A percentile compares a stretch with the other conserved stretches of the same genome.
These are phyloP conservation scores for Linnaemya vulpina DNA, from an alignment of 2,888 invertebrate genomes.

Conservation along the genomic window DNA sequence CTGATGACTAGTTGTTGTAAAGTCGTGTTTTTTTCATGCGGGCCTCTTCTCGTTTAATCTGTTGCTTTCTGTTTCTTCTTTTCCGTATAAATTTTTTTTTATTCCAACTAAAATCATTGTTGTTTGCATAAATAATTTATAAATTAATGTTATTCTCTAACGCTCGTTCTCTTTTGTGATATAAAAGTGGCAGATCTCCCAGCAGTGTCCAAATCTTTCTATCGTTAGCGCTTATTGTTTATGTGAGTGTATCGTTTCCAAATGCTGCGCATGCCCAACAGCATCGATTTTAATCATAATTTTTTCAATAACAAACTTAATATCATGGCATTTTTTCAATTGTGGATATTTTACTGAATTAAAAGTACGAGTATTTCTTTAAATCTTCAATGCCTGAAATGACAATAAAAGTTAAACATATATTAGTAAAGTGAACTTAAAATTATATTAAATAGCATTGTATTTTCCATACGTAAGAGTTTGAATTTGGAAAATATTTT, in stretches of 20 bases:
- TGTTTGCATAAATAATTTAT: slow-evolving; percentile 30
- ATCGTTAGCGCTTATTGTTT: slow-evolving; percentile 16
- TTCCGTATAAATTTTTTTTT: slow-evolving; percentile 13
- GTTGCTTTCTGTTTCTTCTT: slow-evolving; percentile 17
- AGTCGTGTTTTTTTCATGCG: slow-evolving; percentile 36
- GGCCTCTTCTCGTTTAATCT: slow-evolving; percentile 31
- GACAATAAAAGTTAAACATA: slow-evolving; percentile 19
- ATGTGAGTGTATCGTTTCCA: slow-evolving; percentile 24
- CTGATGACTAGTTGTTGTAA: slow-evolving; percentile 60
- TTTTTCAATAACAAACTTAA: slow-evolving; percentile 13
- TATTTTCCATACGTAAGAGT: too few species aligned
- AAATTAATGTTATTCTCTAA: slow-evolving; percentile 29
- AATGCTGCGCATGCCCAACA: slow-evolving; percentile 55
- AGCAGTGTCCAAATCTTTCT: slow-evolving; percentile 4
- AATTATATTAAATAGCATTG: not conserved
- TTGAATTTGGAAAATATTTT: too few species aligned
- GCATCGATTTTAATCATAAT: slow-evolving; percentile 33
- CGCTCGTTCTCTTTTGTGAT: slow-evolving; percentile 28
- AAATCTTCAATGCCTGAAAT: slow-evolving; percentile 26
- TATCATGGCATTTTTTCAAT: not conserved
- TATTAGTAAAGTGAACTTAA: not conserved
- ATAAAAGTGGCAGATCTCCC: slow-evolving; percentile 12
- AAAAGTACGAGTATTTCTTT: not conserved
- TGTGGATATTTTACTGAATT: slow-evolving; percentile 17
- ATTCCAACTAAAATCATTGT: not conserved